Conservation (phyloP, 2,113 vertebrate genomes). For the Xiphorhynchus elegans region DNA sequence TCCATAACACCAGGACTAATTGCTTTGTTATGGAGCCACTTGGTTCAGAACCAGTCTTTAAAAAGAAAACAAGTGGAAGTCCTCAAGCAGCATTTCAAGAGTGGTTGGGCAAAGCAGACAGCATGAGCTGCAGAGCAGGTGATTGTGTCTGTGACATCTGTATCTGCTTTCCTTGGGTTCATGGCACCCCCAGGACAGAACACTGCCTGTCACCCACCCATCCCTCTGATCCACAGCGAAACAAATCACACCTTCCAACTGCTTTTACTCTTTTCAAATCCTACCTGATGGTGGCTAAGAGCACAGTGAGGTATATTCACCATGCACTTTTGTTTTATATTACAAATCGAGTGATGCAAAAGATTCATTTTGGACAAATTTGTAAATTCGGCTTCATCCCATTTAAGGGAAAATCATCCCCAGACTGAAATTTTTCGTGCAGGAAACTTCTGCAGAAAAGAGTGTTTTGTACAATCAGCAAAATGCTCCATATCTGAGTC, state of each 20-base stretch:
- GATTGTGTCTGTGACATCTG: not conserved
- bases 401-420: not conserved
- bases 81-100: not conserved
- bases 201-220: not conserved
- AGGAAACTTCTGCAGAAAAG: not conserved
- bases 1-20: slow-evolving; percentile 22
- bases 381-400: not conserved
- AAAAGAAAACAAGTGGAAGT: not conserved
- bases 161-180: not conserved
- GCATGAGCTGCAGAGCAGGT: not conserved
- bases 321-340: not conserved
- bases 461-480: not conserved
- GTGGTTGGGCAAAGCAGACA: not conserved
- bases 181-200: not conserved
- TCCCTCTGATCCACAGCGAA: not conserved
- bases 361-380: not conserved
- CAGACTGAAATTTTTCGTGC: not conserved
- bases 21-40: not conserved
- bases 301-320: not conserved
- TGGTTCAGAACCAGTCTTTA: not conserved
- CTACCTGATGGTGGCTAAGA: not conserved
- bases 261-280: not conserved
- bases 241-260: not conserved
- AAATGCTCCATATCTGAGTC: not conserved
- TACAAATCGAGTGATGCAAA: not conserved